Evolutionary conservation across 1,140 invertebrate species (phyloP).

Genomic region (Luehdorfia chinensis): DNA sequence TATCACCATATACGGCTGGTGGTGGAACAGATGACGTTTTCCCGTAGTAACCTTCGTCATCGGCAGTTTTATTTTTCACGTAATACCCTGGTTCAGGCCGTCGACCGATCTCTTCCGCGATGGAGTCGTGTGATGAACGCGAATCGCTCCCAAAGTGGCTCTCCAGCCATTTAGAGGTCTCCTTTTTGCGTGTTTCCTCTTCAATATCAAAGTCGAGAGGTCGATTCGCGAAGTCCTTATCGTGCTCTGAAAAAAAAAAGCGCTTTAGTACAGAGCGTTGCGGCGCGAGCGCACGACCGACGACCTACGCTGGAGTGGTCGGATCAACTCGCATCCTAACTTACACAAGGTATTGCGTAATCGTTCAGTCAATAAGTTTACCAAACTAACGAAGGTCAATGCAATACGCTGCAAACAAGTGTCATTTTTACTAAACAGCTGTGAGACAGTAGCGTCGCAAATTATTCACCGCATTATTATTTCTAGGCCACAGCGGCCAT

Average conservation of each 20-base stretch:
- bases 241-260: constrained; percentile 63
- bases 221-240: constrained; percentile 89
- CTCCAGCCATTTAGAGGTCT: constrained; percentile 93
- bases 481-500: constrained; percentile 45
- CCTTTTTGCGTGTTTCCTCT: constrained; percentile 91
- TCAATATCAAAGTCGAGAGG: constrained; percentile 91
- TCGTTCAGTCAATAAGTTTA: constrained; percentile 67
- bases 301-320: constrained; percentile 31
- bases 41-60: constrained; percentile 64
- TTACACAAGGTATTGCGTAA: constrained; percentile 62
- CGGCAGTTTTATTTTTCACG: constrained; percentile 82
- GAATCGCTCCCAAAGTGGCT: constrained; percentile 93
- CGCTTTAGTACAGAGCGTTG: constrained; percentile 28
- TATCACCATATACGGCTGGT: constrained; percentile 58
- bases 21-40: constrained; percentile 56
- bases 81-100: constrained; percentile 83
- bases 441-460: constrained; percentile 42
- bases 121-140: constrained; percentile 83
- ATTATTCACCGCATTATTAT: constrained; percentile 52
- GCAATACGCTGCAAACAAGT: constrained; percentile 61
- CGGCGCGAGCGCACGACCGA: constrained; percentile 43
- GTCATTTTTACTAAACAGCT: constrained; percentile 53
- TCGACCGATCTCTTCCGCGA: constrained; percentile 76
- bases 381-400: constrained; percentile 71
- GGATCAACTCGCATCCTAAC: constrained; percentile 37